Conservation (phyloP, 2,888 invertebrate species). For the Drosophila nigritarsus region DNA sequence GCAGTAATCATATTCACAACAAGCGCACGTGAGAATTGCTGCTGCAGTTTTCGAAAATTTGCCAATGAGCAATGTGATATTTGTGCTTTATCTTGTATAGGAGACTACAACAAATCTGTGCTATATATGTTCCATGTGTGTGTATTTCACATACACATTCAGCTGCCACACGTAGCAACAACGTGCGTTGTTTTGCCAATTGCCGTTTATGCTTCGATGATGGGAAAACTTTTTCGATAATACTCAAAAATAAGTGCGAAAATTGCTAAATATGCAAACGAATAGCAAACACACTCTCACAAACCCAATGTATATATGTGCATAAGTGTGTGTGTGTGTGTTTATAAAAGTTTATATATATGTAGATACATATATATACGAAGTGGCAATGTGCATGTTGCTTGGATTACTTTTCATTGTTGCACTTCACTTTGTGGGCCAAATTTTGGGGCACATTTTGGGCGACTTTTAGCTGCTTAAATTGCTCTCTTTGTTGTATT, state of each 20-base stretch:
- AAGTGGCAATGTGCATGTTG: slow-evolving; percentile 23
- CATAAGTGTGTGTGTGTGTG: neutral
- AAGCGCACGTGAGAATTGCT: slow-evolving; percentile 33
- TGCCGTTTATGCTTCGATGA: slow-evolving; percentile 70
- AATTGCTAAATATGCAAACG: slow-evolving; percentile 66
- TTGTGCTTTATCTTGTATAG: slow-evolving; percentile 21
- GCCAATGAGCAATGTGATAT: slow-evolving; percentile 32
- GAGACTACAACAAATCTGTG: slow-evolving; percentile 4
- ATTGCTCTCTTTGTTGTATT: neutral
- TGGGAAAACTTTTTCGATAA: slow-evolving; percentile 83
- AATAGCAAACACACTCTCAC: slow-evolving; percentile 23
- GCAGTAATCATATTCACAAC: neutral
- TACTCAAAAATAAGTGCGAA: slow-evolving; percentile 82
- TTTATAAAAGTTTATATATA: neutral
- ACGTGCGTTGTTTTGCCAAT: slow-evolving; percentile 74
- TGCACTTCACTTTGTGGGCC: slow-evolving; percentile 47
- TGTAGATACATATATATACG: neutral
- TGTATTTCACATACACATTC: slow-evolving; percentile 21
- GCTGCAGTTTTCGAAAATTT: slow-evolving; percentile 27
- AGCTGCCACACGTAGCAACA: slow-evolving; percentile 56
- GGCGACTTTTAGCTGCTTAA: slow-evolving; percentile 1
- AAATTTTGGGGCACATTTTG: neutral
- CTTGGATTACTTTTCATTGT: slow-evolving; percentile 61
- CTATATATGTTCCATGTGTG: slow-evolving; percentile 8
- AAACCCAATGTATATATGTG: neutral